Evolutionary conservation across 2,888 invertebrate genomes (phyloP), one percentile per base, ranked within the genome.

Genomic region (Watsonalla cultraria): DNA sequence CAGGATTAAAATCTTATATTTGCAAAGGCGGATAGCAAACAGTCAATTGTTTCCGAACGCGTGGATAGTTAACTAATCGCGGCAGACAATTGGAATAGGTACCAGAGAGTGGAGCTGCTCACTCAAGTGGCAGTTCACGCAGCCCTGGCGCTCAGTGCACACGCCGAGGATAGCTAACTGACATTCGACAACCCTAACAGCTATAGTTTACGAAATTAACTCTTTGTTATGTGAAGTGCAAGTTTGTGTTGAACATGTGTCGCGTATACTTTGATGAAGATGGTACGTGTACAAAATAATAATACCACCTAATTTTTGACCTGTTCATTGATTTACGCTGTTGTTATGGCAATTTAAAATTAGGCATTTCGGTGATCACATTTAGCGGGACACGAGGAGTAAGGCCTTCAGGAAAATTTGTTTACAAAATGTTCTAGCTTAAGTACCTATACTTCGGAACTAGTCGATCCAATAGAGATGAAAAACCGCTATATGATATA

Each of bases 31-130:
- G 76, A 77, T 81, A 80, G 78, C 80, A 80, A 79, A 79, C 77
- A 74, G 76, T 79, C 86, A 87, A 88, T 89, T 90, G 88, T 87
- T 89, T 89, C 87, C 80, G 84, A 86, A 78, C 88, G 88, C 87
- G 86, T 88, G 90, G 85, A 83, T 80, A 81, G 88, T 89, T 86
- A 88, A 82, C 83, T 89, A 87, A 87, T 86, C 82, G 82, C 84
- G 68, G 76, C 79, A 78, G 73, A 88, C 90, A 90, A 90, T 90
- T 90, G 89, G 82, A 76, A 74, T 84, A 86, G 82, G 84, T 87
- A 86, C 78, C 70, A 70, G 75, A 72, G 75, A 76, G 71, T 72
- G 70, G 68, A 63, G 70, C 64, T 73, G 73, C 79, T 76, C 76
- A 76, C 75, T 76, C 68, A 68, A 68, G 56, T 60, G 68, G 60